These are phyloP conservation scores for Chromobotia macracanthus DNA, from an alignment of 2,797 vertebrate species.

Conservation along the genomic window DNA sequence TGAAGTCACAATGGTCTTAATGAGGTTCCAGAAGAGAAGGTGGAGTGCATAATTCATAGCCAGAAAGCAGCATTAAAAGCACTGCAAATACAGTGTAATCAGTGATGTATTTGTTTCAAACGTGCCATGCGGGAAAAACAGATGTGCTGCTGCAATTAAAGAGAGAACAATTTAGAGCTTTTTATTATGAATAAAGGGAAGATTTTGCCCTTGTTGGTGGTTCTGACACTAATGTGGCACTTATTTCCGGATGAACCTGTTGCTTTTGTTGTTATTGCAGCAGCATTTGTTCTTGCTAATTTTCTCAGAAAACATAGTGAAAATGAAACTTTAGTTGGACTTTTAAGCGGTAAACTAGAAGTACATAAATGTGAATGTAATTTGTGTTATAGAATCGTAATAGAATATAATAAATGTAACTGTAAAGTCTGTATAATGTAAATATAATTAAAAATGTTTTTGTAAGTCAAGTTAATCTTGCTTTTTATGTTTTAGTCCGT, in stretches of 20 bases:
- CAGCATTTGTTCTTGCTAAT: background rate
- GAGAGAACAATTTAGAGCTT: no score
- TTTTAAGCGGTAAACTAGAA: background rate
- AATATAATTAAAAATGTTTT: no score
- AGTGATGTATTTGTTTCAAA: no score
- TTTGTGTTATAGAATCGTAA: no score
- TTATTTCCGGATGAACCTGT: background rate
- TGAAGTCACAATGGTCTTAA: background rate
- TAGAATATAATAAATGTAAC: no score
- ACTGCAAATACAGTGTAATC: background rate
- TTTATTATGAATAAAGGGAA: no score
- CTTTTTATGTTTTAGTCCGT: no score
- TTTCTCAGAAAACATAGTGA: background rate
- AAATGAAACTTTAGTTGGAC: no score
- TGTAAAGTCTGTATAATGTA: no score
- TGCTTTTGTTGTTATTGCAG: background rate
- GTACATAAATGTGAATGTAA: slow-evolving; percentile 1
- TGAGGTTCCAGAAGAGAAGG: background rate
- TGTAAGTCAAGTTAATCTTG: no score
- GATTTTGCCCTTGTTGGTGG: background rate
- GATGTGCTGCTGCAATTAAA: no score
- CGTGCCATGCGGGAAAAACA: no score
- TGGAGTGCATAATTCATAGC: background rate
- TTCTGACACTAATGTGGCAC: slow-evolving; percentile 4
- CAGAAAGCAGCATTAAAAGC: background rate